Evolutionary conservation across 92 coral and sea anemone genomes (phyloP), one percentile per base, ranked within the genome.

Genomic region (Isaurus tuberculatus): DNA sequence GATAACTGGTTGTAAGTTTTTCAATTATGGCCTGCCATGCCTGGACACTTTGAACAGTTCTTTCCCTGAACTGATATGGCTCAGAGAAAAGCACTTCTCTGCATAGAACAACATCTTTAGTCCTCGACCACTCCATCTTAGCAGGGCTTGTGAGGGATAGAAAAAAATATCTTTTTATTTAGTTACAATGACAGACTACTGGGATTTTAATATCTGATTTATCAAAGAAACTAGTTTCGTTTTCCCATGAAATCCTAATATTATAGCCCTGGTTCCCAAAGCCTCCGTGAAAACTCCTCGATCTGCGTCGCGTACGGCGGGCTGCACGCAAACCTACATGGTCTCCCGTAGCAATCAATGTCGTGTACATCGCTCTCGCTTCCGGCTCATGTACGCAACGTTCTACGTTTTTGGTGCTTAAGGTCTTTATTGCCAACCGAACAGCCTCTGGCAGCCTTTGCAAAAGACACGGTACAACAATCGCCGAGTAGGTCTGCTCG

Each of bases 81-180:
- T 81, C 75, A 66, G 61, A 13, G 64, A 26, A 81, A 33, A 81
- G 75, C 36, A 81, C 85, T 63, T 81, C 85, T 65, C 37, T 66
- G 37, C 75, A 36, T 51, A 81, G 75, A 28, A 66, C 29, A 31
- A 81, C 64, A 49, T 81, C 85, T 63, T 81, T 81, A 33, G 64
- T 72, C 64, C 57, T 81, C 20, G 65, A 8, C 85, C 85, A 81
- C 68, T 81, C 77, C 85, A 81, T 81, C 65, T 66, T 81, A 16
- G 65, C 63, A 36, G 72, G 55, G 40, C 74, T n/a, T 51, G 65
- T n/a, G 57, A 72, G 63, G 46, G 64, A 8, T 19, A 57, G 46
- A n/a, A 53, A 79, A 79, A 79, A 29, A 57, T 60, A 33, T 33
- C 9, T 61, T 61, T 79, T 44, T 40, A 40, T 46, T 75, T 44